Evolutionary conservation across 2,888 invertebrate species (phyloP).

Genomic region (Hypomecis atomaria): DNA sequence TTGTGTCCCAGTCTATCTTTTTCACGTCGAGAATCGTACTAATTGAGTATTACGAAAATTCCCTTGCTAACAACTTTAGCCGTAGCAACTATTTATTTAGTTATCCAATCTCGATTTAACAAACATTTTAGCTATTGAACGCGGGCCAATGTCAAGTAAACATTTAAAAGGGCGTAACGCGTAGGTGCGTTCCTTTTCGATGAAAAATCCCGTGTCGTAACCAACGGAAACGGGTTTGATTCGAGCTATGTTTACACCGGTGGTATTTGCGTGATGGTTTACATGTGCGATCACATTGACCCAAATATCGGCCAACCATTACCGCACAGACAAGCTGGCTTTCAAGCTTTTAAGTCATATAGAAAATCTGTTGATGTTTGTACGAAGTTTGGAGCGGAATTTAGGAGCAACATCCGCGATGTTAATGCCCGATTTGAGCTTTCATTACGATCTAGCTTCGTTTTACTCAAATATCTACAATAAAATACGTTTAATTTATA

Average conservation of each 20-base stretch:
- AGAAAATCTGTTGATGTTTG: constrained; percentile 30
- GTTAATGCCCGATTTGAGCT: background rate
- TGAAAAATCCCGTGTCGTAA: constrained; percentile 44
- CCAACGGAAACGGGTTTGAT: constrained; percentile 50
- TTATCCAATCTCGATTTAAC: background rate
- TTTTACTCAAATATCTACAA: background rate
- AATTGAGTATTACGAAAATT: too few relatives aligned
- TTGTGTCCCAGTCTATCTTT: too few relatives aligned
- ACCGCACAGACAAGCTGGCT: constrained; percentile 38
- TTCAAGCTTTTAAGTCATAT: constrained; percentile 37
- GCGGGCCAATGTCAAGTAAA: constrained; percentile 38
- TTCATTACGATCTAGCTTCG: background rate
- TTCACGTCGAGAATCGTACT: too few relatives aligned
- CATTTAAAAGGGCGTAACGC: constrained; percentile 22
- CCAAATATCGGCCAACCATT: constrained; percentile 50
- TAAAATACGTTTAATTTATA: background rate
- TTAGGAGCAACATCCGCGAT: constrained; percentile 1
- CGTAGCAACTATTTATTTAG: background rate
- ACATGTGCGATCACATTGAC: constrained; percentile 62
- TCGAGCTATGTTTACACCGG: constrained; percentile 48
- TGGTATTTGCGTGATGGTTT: constrained; percentile 55
- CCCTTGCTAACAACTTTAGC: too few relatives aligned
- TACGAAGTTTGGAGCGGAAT: constrained; percentile 4
- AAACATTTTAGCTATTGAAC: constrained; percentile 36
- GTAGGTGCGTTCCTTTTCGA: constrained; percentile 18